Evolutionary conservation across 2,113 vertebrate species (phyloP), one percentile per base, ranked within the genome.

Genomic region (Parotia lawesii): DNA sequence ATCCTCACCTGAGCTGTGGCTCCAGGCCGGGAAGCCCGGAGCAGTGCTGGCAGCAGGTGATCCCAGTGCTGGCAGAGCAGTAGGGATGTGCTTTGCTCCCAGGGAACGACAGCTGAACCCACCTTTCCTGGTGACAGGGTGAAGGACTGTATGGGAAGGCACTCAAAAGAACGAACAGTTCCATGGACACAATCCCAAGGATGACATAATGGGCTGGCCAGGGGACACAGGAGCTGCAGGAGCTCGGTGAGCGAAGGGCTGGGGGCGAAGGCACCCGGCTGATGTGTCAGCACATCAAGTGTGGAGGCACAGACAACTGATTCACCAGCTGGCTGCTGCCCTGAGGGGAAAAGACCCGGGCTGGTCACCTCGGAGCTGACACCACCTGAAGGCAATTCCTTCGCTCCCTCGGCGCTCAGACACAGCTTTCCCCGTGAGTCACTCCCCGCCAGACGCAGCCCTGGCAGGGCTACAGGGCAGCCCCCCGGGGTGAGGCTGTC

Each of bases 351-450:
- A 93, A 95, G 90, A 75, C 69, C 90, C 86, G 85, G 69, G 96
- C 94, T 82, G 95, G 84, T 94, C 90, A 95, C 86, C 91, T 93
- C 89, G 25, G 76, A 89, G 96, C 95, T 95, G 97, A 86, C 93
- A 96, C 91, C 97, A 98, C 97, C 98, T 97, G 97, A 96, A 97
- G 95, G 84, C 37, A 80, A 93, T 92, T 91, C 78, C 45, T 78
- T 78, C 76, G 84, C 94, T 95, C 75, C 58, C 96, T 96, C 92
- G 80, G 92, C 29, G 21, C 87, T 94, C 95, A 97, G 97, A 97
- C 96, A 93, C 73, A 85, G 94, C 57, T 97, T 96, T 94, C 92
- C 94, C 91, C 2, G 13, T 98, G 98, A 98, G 96, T 98, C 98
- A 98, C 95, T 86, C 82, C 60, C 87, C 29, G 22, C 90, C 97